Percentiles rank a stretch among this genome's conserved stretches.
Conservation (phyloP, 2,888 invertebrate genomes). For the Sphaerophoria rueppellii region DNA sequence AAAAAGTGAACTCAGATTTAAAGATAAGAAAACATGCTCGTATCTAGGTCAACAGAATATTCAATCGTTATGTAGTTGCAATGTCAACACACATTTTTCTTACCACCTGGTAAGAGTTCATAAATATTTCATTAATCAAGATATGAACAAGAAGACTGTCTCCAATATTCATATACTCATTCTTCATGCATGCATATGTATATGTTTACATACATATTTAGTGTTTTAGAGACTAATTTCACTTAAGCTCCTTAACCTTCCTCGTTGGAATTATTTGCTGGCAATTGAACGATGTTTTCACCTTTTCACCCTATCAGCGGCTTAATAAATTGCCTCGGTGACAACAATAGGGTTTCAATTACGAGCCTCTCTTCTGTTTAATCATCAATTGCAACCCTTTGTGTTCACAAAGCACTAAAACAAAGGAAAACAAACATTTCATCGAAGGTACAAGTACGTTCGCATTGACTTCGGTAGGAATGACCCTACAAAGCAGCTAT, state of each 20-base stretch:
- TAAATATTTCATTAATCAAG: slow-evolving; percentile 46
- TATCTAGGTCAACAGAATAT: not conserved
- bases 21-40: too few species aligned
- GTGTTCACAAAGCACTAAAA: not conserved
- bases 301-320: slow-evolving; percentile 40
- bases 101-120: not conserved
- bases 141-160: not conserved
- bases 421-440: not conserved
- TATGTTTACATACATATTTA: too few species aligned
- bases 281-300: slow-evolving; percentile 54
- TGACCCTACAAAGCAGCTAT: slow-evolving; percentile 7
- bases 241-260: slow-evolving; percentile 69
- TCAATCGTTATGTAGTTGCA: slow-evolving; percentile 10
- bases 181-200: too few species aligned
- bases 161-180: too few species aligned
- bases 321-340: too few species aligned
- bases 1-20: too few species aligned
- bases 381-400: slow-evolving; percentile 8
- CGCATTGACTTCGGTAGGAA: not conserved
- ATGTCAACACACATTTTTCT: slow-evolving; percentile 40
- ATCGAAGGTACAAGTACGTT: not conserved
- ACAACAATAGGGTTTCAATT: slow-evolving; percentile 5
- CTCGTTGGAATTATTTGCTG: slow-evolving; percentile 38
- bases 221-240: slow-evolving; percentile 47
- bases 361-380: slow-evolving; percentile 1